phyloP scores from a whole-genome alignment of 23 tunicate species.

The Trididemnum nubilum region DNA sequence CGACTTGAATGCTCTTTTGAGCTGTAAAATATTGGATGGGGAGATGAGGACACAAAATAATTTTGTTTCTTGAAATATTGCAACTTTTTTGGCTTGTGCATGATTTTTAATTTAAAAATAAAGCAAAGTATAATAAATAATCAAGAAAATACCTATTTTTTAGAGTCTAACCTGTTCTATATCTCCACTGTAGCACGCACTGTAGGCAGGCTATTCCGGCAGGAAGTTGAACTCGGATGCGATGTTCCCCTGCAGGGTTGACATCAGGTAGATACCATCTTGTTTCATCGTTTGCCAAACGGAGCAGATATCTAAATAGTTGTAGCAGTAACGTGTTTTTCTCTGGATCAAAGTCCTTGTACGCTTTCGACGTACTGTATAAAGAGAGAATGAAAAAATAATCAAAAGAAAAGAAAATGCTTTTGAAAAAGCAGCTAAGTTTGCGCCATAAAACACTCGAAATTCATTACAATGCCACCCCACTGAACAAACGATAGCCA shows the following conservation, averaged over 20 bases:
- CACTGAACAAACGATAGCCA: too few relatives aligned
- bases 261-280: conserved; percentile 29
- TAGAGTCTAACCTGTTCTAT: conserved; percentile 53
- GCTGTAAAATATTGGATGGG: too few relatives aligned
- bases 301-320: conserved; percentile 2
- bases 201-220: conserved; percentile 46
- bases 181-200: conserved; percentile 78
- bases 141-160: too few relatives aligned
- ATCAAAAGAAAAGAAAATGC: too few relatives aligned
- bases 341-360: not conserved
- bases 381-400: too few relatives aligned
- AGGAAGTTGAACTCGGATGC: conserved; percentile 28
- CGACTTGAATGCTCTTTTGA: too few relatives aligned
- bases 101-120: conserved; percentile 9
- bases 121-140: too few relatives aligned
- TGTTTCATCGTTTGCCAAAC: conserved; percentile 20
- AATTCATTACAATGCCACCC: too few relatives aligned
- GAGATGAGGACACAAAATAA: too few relatives aligned
- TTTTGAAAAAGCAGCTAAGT: too few relatives aligned
- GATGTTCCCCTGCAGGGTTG: conserved; percentile 8
- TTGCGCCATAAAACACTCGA: too few relatives aligned
- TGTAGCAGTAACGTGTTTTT: too few relatives aligned
- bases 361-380: not conserved
- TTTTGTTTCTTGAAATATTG: not conserved
- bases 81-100: not conserved